phyloP scores from a whole-genome alignment of 2,113 vertebrate genomes.

The Lophochroa leadbeateri region DNA sequence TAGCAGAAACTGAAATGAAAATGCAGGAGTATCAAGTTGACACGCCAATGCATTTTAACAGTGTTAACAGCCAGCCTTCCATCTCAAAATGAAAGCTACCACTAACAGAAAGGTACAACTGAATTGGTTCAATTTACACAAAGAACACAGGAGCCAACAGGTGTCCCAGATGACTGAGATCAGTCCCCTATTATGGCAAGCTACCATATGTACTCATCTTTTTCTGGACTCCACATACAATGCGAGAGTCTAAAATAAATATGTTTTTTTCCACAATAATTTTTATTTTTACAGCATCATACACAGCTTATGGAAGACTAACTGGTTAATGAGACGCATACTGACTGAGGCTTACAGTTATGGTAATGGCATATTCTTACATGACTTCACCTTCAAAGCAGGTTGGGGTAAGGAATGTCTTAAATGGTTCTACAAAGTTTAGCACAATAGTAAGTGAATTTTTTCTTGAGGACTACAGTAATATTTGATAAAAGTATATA shows the following conservation, averaged over 20 bases:
- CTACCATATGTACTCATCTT: background rate
- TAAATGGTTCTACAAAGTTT: background rate
- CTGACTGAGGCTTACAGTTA: background rate
- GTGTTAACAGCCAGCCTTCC: background rate
- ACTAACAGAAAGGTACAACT: background rate
- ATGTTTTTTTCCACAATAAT: background rate
- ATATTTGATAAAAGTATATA: background rate
- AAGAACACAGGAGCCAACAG: background rate
- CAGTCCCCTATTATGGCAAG: background rate
- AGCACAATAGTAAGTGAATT: background rate
- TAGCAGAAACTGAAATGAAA: background rate
- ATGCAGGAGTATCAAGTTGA: background rate
- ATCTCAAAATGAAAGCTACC: background rate
- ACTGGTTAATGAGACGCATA: background rate
- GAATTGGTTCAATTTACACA: background rate
- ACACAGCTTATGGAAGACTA: background rate
- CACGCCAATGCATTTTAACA: background rate
- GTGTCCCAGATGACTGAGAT: background rate
- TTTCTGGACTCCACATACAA: background rate
- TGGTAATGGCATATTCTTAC: background rate
- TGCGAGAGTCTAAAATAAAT: background rate
- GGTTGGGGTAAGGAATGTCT: background rate
- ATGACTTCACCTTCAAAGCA: background rate
- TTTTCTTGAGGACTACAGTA: background rate
- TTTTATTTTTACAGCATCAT: background rate